phyloP scores from a whole-genome alignment of 2,888 invertebrate genomes.

The Tenthredo scrophulariae region DNA sequence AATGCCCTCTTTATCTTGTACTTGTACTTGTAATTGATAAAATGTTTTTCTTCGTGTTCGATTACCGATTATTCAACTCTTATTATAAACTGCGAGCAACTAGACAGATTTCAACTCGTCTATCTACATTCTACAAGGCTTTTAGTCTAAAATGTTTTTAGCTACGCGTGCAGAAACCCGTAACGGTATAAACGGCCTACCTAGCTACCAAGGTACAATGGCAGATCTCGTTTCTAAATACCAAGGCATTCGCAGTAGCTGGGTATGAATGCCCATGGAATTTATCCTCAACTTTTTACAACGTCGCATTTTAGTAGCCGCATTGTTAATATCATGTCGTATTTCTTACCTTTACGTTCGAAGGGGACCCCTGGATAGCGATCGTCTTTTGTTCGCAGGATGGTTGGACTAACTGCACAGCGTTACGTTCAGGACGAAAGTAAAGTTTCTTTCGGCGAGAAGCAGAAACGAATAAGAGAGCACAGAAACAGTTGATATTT shows the following conservation, averaged over 20 bases:
- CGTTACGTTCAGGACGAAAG: not conserved
- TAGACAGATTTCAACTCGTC: not conserved
- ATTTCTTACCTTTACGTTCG: slow-evolving; percentile 37
- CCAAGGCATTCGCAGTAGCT: not conserved
- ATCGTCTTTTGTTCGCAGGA: slow-evolving; percentile 39
- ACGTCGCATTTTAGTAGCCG: not conserved
- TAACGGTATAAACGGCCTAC: slow-evolving; percentile 31
- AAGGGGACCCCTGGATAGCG: slow-evolving; percentile 8
- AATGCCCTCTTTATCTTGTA: not conserved
- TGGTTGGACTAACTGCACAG: slow-evolving; percentile 5
- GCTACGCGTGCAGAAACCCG: slow-evolving; percentile 10
- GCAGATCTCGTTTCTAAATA: slow-evolving; percentile 6
- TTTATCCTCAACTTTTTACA: slow-evolving; percentile 5
- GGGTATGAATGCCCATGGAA: not conserved
- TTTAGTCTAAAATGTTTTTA: not conserved
- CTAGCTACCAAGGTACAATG: slow-evolving; percentile 15
- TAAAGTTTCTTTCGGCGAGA: not conserved
- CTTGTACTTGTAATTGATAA: not conserved
- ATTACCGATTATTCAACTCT: not conserved
- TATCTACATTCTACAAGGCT: not conserved
- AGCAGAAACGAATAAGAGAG: not conserved
- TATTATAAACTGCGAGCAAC: not conserved
- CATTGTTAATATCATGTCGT: not conserved
- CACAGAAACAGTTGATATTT: not conserved
- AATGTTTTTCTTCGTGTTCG: not conserved